A percentile compares a stretch with the other conserved stretches of the same genome.
These are phyloP conservation scores for Anthonomus grandis DNA, from an alignment of 1,140 invertebrate species.

Conservation along the genomic window DNA sequence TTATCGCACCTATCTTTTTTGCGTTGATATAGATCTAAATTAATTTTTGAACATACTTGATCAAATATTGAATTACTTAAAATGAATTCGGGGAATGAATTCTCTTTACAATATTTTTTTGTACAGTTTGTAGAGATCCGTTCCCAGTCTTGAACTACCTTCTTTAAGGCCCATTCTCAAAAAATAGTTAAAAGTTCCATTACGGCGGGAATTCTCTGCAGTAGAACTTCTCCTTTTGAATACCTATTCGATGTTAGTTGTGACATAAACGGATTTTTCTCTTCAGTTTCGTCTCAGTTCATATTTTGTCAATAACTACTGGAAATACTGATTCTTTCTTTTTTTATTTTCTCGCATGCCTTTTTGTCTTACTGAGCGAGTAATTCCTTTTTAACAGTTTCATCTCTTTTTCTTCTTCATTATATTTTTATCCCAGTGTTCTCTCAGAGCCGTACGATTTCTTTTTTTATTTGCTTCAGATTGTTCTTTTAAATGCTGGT, in stretches of 20 bases:
- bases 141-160: background rate
- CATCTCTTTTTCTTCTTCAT: too few species aligned
- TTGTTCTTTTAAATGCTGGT: too few species aligned
- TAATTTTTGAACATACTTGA: conserved; percentile 28
- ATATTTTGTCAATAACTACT: background rate
- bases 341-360: background rate
- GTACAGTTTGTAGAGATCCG: background rate
- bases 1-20: conserved; percentile 38
- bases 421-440: too few species aligned
- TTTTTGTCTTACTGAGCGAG: too few species aligned
- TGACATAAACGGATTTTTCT: background rate
- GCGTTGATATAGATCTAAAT: conserved; percentile 29
- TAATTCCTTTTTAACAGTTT: too few species aligned
- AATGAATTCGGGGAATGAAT: background rate
- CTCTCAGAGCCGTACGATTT: too few species aligned
- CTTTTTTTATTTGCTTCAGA: too few species aligned
- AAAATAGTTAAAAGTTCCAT: background rate
- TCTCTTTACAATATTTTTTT: background rate
- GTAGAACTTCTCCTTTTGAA: background rate
- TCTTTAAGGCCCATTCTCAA: background rate
- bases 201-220: background rate
- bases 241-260: background rate
- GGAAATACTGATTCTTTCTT: background rate
- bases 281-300: background rate
- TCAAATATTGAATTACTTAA: conserved; percentile 13